A percentile compares a stretch with the other conserved stretches of the same genome.
phyloP scores from a whole-genome alignment of 2,888 invertebrate species.

The Clepsis dumicolana region DNA sequence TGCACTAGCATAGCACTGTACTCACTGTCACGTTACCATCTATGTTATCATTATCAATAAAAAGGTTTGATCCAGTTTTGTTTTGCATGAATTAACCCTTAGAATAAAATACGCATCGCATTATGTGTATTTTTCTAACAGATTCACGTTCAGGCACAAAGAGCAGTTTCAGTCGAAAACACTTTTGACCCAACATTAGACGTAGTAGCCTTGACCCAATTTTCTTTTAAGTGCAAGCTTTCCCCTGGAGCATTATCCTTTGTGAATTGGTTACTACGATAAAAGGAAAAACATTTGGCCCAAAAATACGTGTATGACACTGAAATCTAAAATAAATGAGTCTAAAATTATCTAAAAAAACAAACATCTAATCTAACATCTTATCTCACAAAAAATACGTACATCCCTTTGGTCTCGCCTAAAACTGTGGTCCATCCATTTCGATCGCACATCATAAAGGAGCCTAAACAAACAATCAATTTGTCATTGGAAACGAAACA shows the following conservation, averaged over 20 bases:
- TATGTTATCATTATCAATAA: slow-evolving; percentile 1
- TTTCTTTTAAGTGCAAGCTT: slow-evolving; percentile 45
- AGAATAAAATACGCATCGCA: neutral
- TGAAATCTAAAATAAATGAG: neutral
- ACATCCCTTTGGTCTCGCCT: slow-evolving; percentile 7
- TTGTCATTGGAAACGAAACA: slow-evolving; percentile 21
- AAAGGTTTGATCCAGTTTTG: slow-evolving; percentile 8
- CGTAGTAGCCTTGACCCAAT: slow-evolving; percentile 51
- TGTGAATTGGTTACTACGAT: slow-evolving; percentile 18
- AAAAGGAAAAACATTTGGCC: neutral
- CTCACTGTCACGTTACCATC: too few relatives aligned
- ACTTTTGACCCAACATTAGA: slow-evolving; percentile 25
- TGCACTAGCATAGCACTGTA: too few relatives aligned
- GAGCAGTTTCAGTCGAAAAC: slow-evolving; percentile 27
- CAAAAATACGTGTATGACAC: neutral
- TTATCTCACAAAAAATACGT: slow-evolving; percentile 4
- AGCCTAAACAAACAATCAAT: slow-evolving; percentile 33
- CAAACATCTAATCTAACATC: neutral
- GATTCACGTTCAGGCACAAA: slow-evolving; percentile 17
- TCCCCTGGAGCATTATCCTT: slow-evolving; percentile 38
- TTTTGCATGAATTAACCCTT: slow-evolving; percentile 14
- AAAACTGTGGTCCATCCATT: slow-evolving; percentile 10
- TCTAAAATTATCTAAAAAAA: slow-evolving; percentile 3
- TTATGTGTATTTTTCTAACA: slow-evolving; percentile 15
- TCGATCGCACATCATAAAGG: slow-evolving; percentile 16